Evolutionary conservation across 1,140 invertebrate genomes (phyloP).

Genomic region (Nasonia giraulti): DNA sequence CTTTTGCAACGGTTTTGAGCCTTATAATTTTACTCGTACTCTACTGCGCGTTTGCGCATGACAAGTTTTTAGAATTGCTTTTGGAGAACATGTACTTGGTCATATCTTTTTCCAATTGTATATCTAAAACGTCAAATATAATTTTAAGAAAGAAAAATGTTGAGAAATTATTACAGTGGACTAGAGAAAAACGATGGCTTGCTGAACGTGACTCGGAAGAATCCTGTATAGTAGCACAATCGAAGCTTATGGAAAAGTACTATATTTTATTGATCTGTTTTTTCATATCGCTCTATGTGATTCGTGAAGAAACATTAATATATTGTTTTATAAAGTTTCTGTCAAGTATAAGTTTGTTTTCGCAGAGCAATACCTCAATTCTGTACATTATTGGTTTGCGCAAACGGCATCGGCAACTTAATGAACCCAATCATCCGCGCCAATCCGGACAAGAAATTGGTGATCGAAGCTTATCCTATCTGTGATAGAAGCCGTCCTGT

Average conservation of each 20-base stretch:
- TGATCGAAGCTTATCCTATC: not conserved
- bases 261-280: too few species aligned
- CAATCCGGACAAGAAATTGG: not conserved
- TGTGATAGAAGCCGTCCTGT: not conserved
- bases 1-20: not conserved
- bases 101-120: constrained; percentile 3
- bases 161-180: not conserved
- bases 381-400: not conserved
- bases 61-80: not conserved
- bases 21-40: not conserved
- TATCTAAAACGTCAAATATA: not conserved
- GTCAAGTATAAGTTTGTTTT: not conserved
- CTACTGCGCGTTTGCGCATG: not conserved
- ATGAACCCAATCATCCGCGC: not conserved
- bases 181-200: not conserved
- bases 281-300: too few species aligned
- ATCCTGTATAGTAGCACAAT: not conserved
- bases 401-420: not conserved
- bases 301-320: not conserved
- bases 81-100: not conserved
- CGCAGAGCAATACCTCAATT: not conserved
- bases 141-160: not conserved
- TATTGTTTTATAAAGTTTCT: not conserved
- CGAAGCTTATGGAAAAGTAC: not conserved
- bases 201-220: not conserved